phyloP scores from a whole-genome alignment of 2,888 invertebrate species.

The Suillia variegata region DNA sequence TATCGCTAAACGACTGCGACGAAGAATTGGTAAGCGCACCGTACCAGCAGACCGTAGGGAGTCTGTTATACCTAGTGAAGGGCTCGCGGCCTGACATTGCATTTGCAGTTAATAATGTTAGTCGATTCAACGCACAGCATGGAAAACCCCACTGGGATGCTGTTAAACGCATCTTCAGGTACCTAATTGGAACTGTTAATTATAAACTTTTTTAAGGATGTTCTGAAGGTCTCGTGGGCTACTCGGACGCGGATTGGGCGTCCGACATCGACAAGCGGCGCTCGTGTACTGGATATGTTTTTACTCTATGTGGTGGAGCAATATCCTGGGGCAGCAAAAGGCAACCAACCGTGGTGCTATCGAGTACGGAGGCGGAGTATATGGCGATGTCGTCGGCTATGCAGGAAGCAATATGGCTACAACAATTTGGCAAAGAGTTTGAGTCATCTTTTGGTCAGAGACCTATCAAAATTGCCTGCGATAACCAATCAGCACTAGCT shows the following conservation, averaged over 20 bases:
- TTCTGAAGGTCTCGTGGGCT: constrained; percentile 11
- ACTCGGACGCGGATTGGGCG: constrained; percentile 27
- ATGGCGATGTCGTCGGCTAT: constrained; percentile 14
- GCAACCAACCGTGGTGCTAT: constrained; percentile 11
- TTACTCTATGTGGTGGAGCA: constrained; percentile 4
- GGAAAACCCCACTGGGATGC: constrained; percentile 26
- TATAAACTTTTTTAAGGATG: constrained; percentile 11
- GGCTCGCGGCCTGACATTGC: constrained; percentile 29
- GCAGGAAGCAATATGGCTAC: constrained; percentile 10
- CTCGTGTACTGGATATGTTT: constrained; percentile 12
- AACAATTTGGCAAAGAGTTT: constrained; percentile 16
- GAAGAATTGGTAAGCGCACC: constrained; percentile 16
- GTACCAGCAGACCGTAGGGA: constrained; percentile 31
- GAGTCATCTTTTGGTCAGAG: not conserved
- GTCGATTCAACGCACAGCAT: constrained; percentile 22
- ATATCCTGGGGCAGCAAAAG: constrained; percentile 10
- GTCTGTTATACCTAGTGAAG: constrained; percentile 26
- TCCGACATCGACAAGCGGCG: constrained; percentile 14
- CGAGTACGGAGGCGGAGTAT: constrained; percentile 11
- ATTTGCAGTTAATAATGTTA: constrained; percentile 32
- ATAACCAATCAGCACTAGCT: constrained; percentile 17
- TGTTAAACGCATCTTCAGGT: constrained; percentile 25
- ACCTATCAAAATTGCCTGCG: constrained; percentile 18
- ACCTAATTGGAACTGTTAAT: constrained; percentile 18
- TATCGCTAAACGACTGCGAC: constrained; percentile 8